These are phyloP conservation scores for Brachionus plicatilis DNA, from an alignment of 1,140 invertebrate genomes.

Conservation along the genomic window DNA sequence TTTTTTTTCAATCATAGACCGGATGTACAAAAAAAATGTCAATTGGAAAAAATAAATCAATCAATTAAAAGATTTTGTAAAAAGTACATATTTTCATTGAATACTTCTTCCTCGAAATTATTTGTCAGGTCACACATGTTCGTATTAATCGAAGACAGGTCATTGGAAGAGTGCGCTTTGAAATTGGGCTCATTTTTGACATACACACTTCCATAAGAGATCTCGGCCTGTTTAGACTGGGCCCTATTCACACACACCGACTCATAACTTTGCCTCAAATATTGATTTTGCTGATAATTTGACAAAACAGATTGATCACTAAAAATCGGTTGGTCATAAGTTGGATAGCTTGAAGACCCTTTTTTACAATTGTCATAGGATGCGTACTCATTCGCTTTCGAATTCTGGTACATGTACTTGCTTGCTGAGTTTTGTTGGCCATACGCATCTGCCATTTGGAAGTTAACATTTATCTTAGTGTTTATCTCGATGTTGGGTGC, in stretches of 20 bases:
- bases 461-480: neutral
- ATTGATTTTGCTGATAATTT: neutral
- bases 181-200: neutral
- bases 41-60: neutral
- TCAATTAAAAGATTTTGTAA: constrained; percentile 8
- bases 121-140: neutral
- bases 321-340: neutral
- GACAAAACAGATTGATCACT: neutral
- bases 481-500: neutral
- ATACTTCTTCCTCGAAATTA: neutral
- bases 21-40: neutral
- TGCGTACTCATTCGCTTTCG: neutral
- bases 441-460: neutral
- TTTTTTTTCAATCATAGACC: neutral
- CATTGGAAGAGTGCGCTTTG: neutral
- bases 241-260: neutral
- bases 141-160: neutral
- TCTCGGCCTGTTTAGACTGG: neutral
- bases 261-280: neutral
- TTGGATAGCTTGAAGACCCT: neutral
- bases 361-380: neutral
- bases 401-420: neutral
- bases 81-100: neutral
- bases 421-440: neutral
- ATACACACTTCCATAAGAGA: neutral